Conservation (phyloP, 2,888 invertebrate species). For the Chydorus sphaericus region DNA sequence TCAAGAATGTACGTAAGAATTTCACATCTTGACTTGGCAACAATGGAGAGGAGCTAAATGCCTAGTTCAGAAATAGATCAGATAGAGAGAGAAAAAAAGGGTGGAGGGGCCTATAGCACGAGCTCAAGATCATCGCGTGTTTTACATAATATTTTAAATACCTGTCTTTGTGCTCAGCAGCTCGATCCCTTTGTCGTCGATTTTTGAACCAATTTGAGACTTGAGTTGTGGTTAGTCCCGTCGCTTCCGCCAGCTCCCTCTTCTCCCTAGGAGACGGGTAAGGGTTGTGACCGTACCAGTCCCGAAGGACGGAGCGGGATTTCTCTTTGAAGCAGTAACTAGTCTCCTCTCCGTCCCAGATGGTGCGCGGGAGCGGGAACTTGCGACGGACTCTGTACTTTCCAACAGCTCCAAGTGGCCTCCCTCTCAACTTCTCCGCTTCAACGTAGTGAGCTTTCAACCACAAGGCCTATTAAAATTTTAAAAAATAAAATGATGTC, state of each 20-base stretch:
- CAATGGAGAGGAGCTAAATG: no score
- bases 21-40: no score
- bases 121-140: no score
- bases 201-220: constrained; percentile 98
- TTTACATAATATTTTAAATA: no score
- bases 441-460: constrained; percentile 97
- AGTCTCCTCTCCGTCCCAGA: constrained; percentile 99
- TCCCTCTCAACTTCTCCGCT: constrained; percentile 82
- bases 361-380: constrained; percentile 92
- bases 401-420: constrained; percentile 69
- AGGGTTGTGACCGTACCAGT: constrained; percentile 50
- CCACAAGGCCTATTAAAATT: constrained; percentile 45
- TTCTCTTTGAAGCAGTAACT: constrained; percentile 86
- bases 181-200: constrained; percentile 84
- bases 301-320: constrained; percentile 21
- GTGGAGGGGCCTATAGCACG: no score
- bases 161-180: constrained; percentile 66
- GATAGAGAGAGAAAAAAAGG: no score
- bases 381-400: constrained; percentile 81
- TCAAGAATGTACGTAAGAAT: no score
- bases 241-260: constrained; percentile 82
- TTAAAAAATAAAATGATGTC: no score
- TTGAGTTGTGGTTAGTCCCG: constrained; percentile 83
- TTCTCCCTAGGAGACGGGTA: constrained; percentile 96
- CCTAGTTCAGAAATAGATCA: no score